Base-by-base conservation (phyloP, 1,140 invertebrate species). In the Polypedilum vanderplanki region DNA sequence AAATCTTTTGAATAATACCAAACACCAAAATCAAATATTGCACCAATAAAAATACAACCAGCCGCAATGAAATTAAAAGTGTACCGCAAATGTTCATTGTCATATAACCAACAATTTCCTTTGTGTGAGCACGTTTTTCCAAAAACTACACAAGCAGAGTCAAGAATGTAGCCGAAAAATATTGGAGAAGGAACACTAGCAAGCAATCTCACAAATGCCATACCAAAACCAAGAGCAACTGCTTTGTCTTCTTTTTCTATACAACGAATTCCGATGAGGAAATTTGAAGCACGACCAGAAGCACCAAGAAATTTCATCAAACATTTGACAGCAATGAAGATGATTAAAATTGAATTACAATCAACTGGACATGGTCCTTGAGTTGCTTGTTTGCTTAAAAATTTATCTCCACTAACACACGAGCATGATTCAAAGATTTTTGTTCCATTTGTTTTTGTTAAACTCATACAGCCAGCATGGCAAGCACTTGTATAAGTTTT, bases 401-500 rank as follows among this genome's bases (percentile, higher is more conserved):
- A 1, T 3, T 57, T 17, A 8, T 57, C 10, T 8, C 18, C 20
- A 7, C 20, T 20, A 10, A 70, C 17, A 80, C 93, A 95, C 40
- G 88, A 83, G 81, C 93, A 95, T 78, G 93, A 87, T 75, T 86
- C 87, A 83, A 90, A 94, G 83, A 91, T 80, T 77, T 89, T 88
- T 83, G 90, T 90, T 75, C 85, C 88, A 80, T 87, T 85, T 77
- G 85, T 81, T 20, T 88, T 81, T 40, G 87, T 86, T 74, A 88
- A 88, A 80, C 87, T 89, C 67, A 83, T 83, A 80, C 95, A 97
- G 20, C 94, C 94, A 46, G 94, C 94, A 79, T 95, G 91, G 82
- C 94, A 97, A 18, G 94, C 90, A 67, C 93, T 95, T 79, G 93
- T 90, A 81, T 95, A 96, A 7, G 93, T 96, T 79, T 84, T 88